These are phyloP conservation scores for Heliangelus exortis DNA, from an alignment of 2,797 vertebrate species.

Conservation along the genomic window DNA sequence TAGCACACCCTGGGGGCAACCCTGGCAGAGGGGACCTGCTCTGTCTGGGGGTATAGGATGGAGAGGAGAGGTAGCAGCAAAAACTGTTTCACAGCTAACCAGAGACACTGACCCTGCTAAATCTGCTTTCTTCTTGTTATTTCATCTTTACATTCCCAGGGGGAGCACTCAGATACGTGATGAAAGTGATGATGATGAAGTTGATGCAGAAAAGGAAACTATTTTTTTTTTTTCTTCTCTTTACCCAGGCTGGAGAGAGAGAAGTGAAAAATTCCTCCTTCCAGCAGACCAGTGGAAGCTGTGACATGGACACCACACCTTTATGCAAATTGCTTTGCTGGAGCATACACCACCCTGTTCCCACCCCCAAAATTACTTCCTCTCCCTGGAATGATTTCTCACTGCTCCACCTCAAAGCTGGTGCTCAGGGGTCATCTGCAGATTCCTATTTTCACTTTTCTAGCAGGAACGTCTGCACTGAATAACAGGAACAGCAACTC, in stretches of 20 bases:
- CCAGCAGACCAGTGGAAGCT: neutral
- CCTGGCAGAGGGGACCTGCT: neutral
- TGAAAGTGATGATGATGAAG: neutral
- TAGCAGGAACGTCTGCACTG: neutral
- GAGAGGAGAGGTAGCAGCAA: neutral
- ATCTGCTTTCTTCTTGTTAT: neutral
- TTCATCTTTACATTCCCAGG: neutral
- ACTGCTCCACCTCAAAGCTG: neutral
- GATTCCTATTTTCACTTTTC: fast-evolving
- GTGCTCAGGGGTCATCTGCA: neutral
- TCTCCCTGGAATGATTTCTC: neutral
- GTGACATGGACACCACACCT: neutral
- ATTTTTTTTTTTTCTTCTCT: neutral
- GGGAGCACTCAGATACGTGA: fast-evolving
- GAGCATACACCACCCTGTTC: fast-evolving
- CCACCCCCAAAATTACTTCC: neutral
- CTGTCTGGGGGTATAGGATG: neutral
- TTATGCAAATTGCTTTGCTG: neutral
- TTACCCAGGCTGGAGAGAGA: neutral
- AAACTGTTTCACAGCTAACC: neutral
- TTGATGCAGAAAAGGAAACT: neutral
- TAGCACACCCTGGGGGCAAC: neutral
- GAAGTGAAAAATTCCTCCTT: too few relatives aligned
- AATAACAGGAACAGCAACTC: neutral
- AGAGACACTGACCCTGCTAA: neutral